Evolutionary conservation across 1,140 invertebrate species (phyloP).

Genomic region (Halyomorpha halys): DNA sequence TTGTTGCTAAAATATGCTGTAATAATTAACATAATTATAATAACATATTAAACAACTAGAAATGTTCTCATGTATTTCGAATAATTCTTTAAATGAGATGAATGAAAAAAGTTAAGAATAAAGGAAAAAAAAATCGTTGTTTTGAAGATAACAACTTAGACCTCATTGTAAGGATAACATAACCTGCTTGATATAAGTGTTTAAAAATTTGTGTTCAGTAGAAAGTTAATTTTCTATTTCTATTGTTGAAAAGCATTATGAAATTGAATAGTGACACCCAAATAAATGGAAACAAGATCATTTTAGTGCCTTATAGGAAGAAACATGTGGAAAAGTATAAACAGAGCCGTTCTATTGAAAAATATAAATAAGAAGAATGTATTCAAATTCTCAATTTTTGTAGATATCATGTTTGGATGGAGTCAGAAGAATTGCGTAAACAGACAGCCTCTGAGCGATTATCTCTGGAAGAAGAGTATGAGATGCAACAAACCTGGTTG

Average conservation of each 20-base stretch:
- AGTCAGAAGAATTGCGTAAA: conserved; percentile 61
- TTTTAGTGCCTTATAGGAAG: conserved; percentile 58
- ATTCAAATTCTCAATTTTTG: conserved; percentile 21
- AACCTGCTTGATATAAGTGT: neutral
- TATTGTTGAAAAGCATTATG: conserved; percentile 34
- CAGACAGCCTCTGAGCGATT: conserved; percentile 83
- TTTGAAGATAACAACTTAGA: neutral
- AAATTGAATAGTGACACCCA: conserved; percentile 48
- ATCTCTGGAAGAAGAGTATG: conserved; percentile 72
- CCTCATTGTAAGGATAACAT: neutral
- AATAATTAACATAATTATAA: too few relatives aligned
- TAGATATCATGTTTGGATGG: conserved; percentile 91
- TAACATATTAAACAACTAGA: too few relatives aligned
- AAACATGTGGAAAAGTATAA: conserved; percentile 56
- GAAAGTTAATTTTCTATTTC: neutral
- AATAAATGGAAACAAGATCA: conserved; percentile 47
- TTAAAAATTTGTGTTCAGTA: neutral
- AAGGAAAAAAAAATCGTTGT: neutral
- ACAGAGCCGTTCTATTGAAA: conserved; percentile 25
- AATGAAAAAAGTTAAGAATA: too few relatives aligned
- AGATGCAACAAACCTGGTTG: conserved; percentile 82
- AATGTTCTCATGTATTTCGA: too few relatives aligned
- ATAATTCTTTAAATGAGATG: too few relatives aligned
- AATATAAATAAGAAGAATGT: conserved; percentile 19
- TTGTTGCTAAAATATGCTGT: too few relatives aligned